phyloP scores from a whole-genome alignment of 2,888 invertebrate genomes.

The Neoaliturus tenellus region DNA sequence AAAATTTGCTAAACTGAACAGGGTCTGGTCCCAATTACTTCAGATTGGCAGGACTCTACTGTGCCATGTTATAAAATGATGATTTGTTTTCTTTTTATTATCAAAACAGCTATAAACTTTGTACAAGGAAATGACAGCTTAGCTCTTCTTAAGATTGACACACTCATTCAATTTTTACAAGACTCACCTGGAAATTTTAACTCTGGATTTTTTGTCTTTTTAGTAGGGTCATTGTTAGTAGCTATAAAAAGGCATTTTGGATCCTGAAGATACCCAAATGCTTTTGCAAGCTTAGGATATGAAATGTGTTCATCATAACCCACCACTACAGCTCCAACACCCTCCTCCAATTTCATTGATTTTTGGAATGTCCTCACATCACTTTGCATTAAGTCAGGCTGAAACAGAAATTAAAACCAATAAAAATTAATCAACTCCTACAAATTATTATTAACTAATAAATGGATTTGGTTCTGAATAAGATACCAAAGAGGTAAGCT shows the following conservation, averaged over 20 bases:
- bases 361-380: slow-evolving; percentile 68
- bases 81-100: too few relatives aligned
- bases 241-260: slow-evolving; percentile 90
- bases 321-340: slow-evolving; percentile 95
- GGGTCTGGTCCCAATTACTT: too few relatives aligned
- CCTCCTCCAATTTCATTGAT: slow-evolving; percentile 79
- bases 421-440: too few relatives aligned
- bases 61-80: too few relatives aligned
- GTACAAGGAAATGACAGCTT: too few relatives aligned
- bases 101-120: too few relatives aligned
- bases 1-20: too few relatives aligned
- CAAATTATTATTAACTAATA: too few relatives aligned
- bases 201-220: slow-evolving; percentile 35
- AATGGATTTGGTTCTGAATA: too few relatives aligned
- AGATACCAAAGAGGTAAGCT: too few relatives aligned
- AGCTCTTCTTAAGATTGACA: too few relatives aligned
- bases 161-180: neutral
- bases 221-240: slow-evolving; percentile 87
- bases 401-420: slow-evolving; percentile 70
- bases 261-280: slow-evolving; percentile 89
- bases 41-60: too few relatives aligned
- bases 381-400: slow-evolving; percentile 81
- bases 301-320: slow-evolving; percentile 96
- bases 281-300: slow-evolving; percentile 93
- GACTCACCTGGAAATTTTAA: slow-evolving; percentile 34